Evolutionary conservation across 2,888 invertebrate species (phyloP).

Genomic region (Dexiosoma caninum): DNA sequence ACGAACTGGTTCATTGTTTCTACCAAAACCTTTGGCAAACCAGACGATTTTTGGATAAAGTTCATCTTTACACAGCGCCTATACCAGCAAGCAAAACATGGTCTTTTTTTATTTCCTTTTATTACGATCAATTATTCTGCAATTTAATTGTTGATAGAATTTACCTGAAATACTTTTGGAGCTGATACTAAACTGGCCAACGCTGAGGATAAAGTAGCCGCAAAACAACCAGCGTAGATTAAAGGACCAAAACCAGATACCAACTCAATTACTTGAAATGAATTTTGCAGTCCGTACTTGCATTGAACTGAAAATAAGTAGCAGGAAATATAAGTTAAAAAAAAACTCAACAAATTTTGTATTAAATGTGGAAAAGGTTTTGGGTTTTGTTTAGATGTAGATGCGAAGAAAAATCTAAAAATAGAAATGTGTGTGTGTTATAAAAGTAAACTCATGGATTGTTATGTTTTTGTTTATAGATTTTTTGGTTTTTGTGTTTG

Average conservation of each 20-base stretch:
- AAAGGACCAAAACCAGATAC: slow-evolving; percentile 92
- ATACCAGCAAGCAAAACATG: slow-evolving; percentile 34
- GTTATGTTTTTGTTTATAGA: too few species aligned
- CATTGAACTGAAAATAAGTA: slow-evolving; percentile 80
- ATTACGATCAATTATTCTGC: neutral
- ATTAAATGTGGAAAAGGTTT: neutral
- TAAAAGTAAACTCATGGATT: too few species aligned
- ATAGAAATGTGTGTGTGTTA: too few species aligned
- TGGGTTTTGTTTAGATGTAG: too few species aligned
- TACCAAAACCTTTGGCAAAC: slow-evolving; percentile 92
- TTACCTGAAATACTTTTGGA: slow-evolving; percentile 91
- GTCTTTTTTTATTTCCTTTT: neutral
- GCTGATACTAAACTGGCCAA: slow-evolving; percentile 97
- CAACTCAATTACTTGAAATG: slow-evolving; percentile 86
- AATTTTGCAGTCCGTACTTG: slow-evolving; percentile 78
- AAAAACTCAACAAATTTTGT: neutral
- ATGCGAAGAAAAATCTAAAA: too few species aligned
- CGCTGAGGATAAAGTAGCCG: slow-evolving; percentile 97
- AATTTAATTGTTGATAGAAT: slow-evolving; percentile 24
- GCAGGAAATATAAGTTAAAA: neutral
- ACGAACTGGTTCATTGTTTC: slow-evolving; percentile 89
- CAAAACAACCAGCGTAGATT: slow-evolving; percentile 97
- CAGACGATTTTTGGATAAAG: slow-evolving; percentile 93
- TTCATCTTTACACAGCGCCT: slow-evolving; percentile 95
- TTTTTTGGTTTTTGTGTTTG: too few species aligned